These are phyloP conservation scores for Oegoconia quadripuncta DNA, from an alignment of 2,888 invertebrate species.

Conservation along the genomic window DNA sequence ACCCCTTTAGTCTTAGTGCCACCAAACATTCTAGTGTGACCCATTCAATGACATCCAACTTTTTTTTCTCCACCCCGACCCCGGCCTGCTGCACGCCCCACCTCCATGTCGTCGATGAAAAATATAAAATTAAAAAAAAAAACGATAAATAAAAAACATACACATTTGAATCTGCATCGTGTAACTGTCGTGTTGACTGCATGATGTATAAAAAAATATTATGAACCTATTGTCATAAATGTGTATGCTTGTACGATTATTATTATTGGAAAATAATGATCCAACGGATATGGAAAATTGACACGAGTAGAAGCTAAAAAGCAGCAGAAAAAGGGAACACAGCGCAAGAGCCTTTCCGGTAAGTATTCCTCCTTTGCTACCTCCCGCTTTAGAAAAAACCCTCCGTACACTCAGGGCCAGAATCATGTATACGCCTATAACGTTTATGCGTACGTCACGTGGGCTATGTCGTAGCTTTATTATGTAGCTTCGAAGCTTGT, in stretches of 20 bases:
- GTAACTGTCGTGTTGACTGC: slow-evolving; percentile 75
- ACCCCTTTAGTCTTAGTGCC: slow-evolving; percentile 59
- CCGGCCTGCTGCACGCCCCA: slow-evolving; percentile 74
- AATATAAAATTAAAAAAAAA: slow-evolving; percentile 45
- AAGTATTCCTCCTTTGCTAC: slow-evolving; percentile 79
- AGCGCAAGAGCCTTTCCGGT: slow-evolving; percentile 91
- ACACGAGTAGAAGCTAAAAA: slow-evolving; percentile 93
- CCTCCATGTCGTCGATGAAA: slow-evolving; percentile 70
- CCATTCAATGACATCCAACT: slow-evolving; percentile 77
- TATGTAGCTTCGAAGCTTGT: slow-evolving; percentile 40
- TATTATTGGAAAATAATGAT: slow-evolving; percentile 32
- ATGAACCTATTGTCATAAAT: slow-evolving; percentile 63
- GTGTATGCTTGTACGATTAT: slow-evolving; percentile 72
- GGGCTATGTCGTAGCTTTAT: background rate
- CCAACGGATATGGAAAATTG: slow-evolving; percentile 44
- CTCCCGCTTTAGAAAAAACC: slow-evolving; percentile 51
- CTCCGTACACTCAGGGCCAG: slow-evolving; percentile 53
- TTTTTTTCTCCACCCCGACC: slow-evolving; percentile 70
- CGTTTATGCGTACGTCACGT: background rate
- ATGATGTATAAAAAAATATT: slow-evolving; percentile 69
- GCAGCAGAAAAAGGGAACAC: slow-evolving; percentile 88
- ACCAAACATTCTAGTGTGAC: slow-evolving; percentile 61
- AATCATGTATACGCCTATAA: slow-evolving; percentile 21
- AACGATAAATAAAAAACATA: slow-evolving; percentile 50
- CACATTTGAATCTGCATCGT: slow-evolving; percentile 70